These are phyloP conservation scores for Paedocypris micromegethes DNA, from an alignment of 2,797 vertebrate genomes.

Conservation along the genomic window DNA sequence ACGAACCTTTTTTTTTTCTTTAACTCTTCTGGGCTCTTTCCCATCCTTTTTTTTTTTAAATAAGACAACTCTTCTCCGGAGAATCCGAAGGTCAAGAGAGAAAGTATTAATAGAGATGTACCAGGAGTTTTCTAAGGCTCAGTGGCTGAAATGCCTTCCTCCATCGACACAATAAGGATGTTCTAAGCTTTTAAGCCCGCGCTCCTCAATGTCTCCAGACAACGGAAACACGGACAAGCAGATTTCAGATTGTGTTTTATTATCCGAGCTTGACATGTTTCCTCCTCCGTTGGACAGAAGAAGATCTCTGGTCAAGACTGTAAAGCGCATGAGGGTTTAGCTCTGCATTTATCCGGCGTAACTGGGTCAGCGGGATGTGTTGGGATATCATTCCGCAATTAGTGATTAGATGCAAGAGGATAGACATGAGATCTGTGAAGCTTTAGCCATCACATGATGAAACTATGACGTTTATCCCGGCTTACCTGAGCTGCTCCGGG, in stretches of 20 bases:
- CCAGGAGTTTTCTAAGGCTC: conserved; percentile 45
- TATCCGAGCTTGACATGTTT: conserved; percentile 22
- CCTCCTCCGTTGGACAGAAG: conserved; percentile 6
- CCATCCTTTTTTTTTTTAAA: too few species aligned
- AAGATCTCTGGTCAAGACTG: conserved; percentile 4
- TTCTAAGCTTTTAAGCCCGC: conserved; percentile 52
- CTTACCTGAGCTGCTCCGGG: not conserved
- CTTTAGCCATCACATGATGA: conserved; percentile 17
- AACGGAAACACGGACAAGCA: conserved; percentile 30
- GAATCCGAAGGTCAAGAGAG: not conserved
- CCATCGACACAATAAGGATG: conserved; percentile 44
- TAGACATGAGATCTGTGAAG: conserved; percentile 5
- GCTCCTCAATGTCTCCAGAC: conserved; percentile 37
- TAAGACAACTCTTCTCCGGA: too few species aligned
- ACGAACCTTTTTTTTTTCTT: too few species aligned
- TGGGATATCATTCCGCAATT: conserved; percentile 36
- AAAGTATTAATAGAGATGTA: not conserved
- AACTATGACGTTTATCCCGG: not conserved
- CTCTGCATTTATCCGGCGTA: conserved; percentile 18
- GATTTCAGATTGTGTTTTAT: conserved; percentile 44
- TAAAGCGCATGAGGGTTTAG: not conserved
- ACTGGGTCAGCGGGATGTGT: conserved; percentile 40
- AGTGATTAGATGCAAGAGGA: conserved; percentile 27
- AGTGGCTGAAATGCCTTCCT: conserved; percentile 46
- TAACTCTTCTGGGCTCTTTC: too few species aligned